Conservation (phyloP, 2,888 invertebrate genomes). For the Liposcelis brunnea region DNA sequence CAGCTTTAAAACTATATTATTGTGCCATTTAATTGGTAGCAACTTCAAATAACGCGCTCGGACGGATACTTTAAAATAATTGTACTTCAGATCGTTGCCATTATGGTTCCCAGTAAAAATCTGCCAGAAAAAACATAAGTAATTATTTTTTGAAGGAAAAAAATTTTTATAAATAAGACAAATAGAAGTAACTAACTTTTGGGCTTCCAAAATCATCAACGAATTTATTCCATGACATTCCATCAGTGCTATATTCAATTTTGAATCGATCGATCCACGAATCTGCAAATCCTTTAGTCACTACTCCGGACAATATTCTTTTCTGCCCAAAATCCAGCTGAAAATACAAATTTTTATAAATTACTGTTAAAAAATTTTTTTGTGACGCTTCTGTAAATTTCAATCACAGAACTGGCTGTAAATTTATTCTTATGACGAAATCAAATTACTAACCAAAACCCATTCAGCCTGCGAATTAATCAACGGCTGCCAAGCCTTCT, state of each 20-base stretch:
- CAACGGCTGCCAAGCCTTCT: constrained; percentile 46
- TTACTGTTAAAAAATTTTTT: constrained; percentile 5
- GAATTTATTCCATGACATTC: constrained; percentile 50
- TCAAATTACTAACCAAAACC: constrained; percentile 35
- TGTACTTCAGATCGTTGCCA: constrained; percentile 36
- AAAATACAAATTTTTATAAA: constrained; percentile 15
- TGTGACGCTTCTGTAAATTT: constrained; percentile 1
- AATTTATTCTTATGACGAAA: too few species aligned
- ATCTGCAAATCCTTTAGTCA: constrained; percentile 37
- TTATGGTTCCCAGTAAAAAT: constrained; percentile 61
- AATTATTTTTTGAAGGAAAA: constrained; percentile 1
- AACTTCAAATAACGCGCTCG: constrained; percentile 53
- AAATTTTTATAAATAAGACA: constrained; percentile 19
- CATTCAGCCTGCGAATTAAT: constrained; percentile 50
- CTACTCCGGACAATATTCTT: constrained; percentile 59
- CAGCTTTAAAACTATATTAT: constrained; percentile 50
- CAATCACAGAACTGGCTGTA: too few species aligned
- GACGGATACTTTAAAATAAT: constrained; percentile 54
- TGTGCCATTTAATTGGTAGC: constrained; percentile 52
- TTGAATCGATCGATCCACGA: constrained; percentile 62
- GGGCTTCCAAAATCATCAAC: constrained; percentile 35
- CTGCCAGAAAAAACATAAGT: constrained; percentile 21
- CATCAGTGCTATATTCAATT: constrained; percentile 54
- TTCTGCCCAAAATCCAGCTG: constrained; percentile 61
- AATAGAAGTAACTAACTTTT: constrained; percentile 22